phyloP scores from a whole-genome alignment of 2,797 vertebrate species.

The Garrulus glandarius region DNA sequence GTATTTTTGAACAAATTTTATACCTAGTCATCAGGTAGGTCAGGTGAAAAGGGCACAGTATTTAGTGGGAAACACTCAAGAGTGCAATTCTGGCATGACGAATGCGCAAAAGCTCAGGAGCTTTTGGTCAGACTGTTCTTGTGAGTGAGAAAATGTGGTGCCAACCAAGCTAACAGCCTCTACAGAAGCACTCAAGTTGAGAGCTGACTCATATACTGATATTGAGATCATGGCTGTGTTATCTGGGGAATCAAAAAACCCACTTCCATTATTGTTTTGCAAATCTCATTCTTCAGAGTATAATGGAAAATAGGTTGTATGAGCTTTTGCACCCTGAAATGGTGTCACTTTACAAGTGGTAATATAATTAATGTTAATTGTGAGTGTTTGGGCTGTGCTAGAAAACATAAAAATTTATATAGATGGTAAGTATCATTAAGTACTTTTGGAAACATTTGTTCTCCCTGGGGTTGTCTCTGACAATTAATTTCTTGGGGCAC shows the following conservation, averaged over 20 bases:
- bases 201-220: background rate
- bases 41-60: background rate
- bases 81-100: background rate
- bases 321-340: background rate
- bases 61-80: background rate
- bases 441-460: background rate
- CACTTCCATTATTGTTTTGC: background rate
- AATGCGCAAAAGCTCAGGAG: background rate
- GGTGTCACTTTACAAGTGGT: background rate
- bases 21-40: background rate
- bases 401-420: background rate
- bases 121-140: background rate
- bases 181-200: background rate
- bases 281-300: background rate
- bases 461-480: background rate
- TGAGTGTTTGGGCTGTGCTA: background rate
- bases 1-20: background rate
- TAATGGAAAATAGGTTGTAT: background rate
- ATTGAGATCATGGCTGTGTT: background rate
- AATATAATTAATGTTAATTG: background rate
- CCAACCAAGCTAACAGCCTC: background rate
- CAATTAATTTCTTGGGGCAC: background rate
- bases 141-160: background rate
- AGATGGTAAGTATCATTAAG: background rate
- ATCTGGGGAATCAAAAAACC: background rate